phyloP scores from a whole-genome alignment of 2,113 vertebrate genomes.

The Rhinogobius similis region DNA sequence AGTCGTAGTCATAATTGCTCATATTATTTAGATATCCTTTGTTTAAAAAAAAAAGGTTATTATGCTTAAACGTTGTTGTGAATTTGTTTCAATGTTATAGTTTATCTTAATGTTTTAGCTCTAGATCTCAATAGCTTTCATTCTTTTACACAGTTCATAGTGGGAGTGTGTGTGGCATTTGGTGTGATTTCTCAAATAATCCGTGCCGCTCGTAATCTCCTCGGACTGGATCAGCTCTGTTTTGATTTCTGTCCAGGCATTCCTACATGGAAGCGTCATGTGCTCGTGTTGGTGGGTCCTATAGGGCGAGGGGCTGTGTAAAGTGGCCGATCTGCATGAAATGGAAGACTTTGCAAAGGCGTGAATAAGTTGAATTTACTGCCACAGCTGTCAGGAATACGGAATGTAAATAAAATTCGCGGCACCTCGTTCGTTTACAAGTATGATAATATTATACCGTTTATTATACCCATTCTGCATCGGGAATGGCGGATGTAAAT shows the following conservation, averaged over 20 bases:
- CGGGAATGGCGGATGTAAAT: background rate
- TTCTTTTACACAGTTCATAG: background rate
- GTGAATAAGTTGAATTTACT: constrained; percentile 8
- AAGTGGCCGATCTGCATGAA: constrained; percentile 21
- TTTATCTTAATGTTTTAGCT: no score
- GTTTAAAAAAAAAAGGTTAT: background rate
- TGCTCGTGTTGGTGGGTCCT: constrained; percentile 2
- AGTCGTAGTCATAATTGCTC: no score
- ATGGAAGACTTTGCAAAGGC: constrained; percentile 22
- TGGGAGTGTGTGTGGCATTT: constrained; percentile 12
- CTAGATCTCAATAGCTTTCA: background rate
- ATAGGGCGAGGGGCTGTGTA: constrained; percentile 19
- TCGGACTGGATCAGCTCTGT: constrained; percentile 34
- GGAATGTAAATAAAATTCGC: constrained; percentile 13
- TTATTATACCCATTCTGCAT: constrained; percentile 3
- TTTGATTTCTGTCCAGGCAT: constrained; percentile 43
- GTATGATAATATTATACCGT: background rate
- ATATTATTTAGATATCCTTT: no score
- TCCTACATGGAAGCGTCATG: constrained; percentile 28
- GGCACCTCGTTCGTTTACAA: constrained; percentile 7
- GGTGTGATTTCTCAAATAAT: constrained; percentile 1
- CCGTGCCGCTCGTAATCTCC: constrained; percentile 9
- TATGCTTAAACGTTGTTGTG: no score
- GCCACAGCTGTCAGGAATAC: constrained; percentile 60
- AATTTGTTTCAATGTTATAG: background rate